Evolutionary conservation across 2,888 invertebrate species (phyloP), one percentile per base, ranked within the genome.

Genomic region (Limnephilus auricula): DNA sequence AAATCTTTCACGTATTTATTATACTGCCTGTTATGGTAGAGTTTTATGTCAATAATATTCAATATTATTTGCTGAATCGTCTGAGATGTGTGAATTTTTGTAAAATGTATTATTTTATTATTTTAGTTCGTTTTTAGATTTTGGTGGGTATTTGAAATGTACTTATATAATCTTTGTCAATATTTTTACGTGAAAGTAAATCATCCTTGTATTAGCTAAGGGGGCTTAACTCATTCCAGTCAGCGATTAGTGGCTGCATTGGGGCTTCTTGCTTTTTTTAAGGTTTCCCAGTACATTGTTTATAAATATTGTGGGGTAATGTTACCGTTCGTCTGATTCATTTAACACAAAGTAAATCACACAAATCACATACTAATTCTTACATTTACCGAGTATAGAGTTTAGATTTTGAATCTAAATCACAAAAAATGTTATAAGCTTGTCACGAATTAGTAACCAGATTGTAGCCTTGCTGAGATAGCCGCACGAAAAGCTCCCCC

Each of bases 241-340:
- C 65, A 65, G 65, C n/a, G 25, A 32, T 80, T 80, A 80, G 80
- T 18, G 80, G 32, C 80, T 32, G 32, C 18, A 80, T 80, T 80
- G 6, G 31, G 80, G 80, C 80, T 80, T 80, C 80, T 80, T 4
- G 32, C 13, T 80, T 80, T 31, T n/a, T 32, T 80, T 31, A 32
- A 80, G 80, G 80, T 80, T 80, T 80, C 80, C 80, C 1, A 18
- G 80, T 80, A 80, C 4, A 18, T 32, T 80, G 80, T 80, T 80
- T 32, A 80, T 32, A 32, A 80, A 80, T 13, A 80, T 32, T 80
- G 32, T 25, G 65, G 65, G 25, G 25, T 65, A 65, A 65, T 65
- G 2, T 65, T n/a, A 65, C 65, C 65, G 25, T 25, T 65, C n/a
- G 25, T 25, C 25, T n/a, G 65, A n/a, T 25, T 65, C 25, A 65